These are phyloP conservation scores for Hippocampus abdominalis DNA, from an alignment of 2,113 vertebrate species.

Conservation along the genomic window DNA sequence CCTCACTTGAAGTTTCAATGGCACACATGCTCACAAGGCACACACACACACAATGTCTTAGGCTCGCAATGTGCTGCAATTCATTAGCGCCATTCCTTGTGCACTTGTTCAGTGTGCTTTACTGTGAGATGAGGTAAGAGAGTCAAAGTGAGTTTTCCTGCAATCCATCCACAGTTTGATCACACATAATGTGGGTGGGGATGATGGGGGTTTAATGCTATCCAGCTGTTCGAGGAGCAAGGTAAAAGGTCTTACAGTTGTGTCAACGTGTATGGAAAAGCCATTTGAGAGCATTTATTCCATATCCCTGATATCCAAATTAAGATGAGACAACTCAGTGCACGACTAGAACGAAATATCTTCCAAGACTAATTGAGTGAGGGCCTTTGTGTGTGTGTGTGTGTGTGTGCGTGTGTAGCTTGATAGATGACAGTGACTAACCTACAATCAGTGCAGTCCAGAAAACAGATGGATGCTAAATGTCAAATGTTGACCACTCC, in stretches of 20 bases:
- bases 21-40: neutral
- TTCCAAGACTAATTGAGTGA: neutral
- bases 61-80: neutral
- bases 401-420: neutral
- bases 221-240: conserved; percentile 29
- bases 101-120: conserved; percentile 23
- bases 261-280: conserved; percentile 7
- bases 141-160: conserved; percentile 2
- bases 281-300: neutral
- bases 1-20: neutral
- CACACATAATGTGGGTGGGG: neutral
- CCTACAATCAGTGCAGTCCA: conserved; percentile 1
- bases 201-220: conserved; percentile 1
- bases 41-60: neutral
- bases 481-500: conserved; percentile 9
- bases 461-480: neutral
- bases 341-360: neutral
- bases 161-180: conserved; percentile 26
- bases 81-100: conserved; percentile 24
- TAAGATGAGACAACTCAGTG: neutral
- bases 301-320: neutral
- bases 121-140: neutral
- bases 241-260: conserved; percentile 14
- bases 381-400: neutral
- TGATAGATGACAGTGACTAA: conserved; percentile 28